Conservation (phyloP, 1,140 invertebrate species). For the Tetranychus urticae region DNA sequence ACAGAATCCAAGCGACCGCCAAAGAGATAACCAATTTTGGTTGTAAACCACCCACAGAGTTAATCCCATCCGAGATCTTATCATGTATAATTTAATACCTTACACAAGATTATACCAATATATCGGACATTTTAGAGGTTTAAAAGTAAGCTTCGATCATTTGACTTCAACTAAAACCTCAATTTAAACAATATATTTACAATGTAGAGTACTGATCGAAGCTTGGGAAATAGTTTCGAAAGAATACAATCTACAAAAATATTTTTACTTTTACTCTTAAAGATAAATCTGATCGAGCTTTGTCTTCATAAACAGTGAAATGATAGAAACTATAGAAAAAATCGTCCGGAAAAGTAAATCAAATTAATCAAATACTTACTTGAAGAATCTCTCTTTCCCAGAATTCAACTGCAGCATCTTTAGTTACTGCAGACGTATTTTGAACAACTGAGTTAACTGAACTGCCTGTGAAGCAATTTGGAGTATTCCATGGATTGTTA, state of each 20-base stretch:
- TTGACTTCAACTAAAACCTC: neutral
- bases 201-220: no score
- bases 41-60: slow-evolving; percentile 26
- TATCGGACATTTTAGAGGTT: neutral
- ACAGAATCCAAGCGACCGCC: slow-evolving; percentile 30
- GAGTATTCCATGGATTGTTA: slow-evolving; percentile 13
- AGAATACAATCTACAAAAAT: no score
- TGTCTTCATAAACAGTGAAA: neutral
- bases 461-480: neutral
- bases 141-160: neutral
- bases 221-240: no score
- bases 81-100: neutral
- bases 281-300: neutral
- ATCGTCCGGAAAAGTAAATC: neutral
- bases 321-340: neutral
- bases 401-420: slow-evolving; percentile 9
- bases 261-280: neutral
- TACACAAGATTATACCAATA: neutral
- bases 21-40: slow-evolving; percentile 31
- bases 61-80: slow-evolving; percentile 18
- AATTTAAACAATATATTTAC: no score
- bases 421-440: neutral
- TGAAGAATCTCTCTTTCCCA: slow-evolving; percentile 19
- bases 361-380: neutral
- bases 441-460: neutral